A percentile compares a stretch with the other conserved stretches of the same genome.
These are phyloP conservation scores for Drymonia ruficornis DNA, from an alignment of 2,888 invertebrate genomes.

Conservation along the genomic window DNA sequence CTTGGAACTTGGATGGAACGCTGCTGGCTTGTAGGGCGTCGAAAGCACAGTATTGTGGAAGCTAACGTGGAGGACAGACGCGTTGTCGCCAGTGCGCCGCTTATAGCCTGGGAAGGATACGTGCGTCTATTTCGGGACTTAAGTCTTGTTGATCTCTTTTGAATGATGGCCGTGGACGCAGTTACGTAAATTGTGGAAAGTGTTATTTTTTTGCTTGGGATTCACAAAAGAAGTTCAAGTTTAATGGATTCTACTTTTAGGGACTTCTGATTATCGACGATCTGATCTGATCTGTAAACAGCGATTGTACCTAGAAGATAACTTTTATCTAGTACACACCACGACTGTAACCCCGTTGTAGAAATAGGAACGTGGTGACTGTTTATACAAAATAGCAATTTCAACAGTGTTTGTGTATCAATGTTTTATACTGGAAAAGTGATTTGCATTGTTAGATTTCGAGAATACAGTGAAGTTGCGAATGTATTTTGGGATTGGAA, in stretches of 20 bases:
- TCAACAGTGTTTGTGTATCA: slow-evolving; percentile 45
- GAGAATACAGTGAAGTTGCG: slow-evolving; percentile 37
- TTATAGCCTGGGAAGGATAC: slow-evolving; percentile 62
- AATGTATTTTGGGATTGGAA: slow-evolving; percentile 13
- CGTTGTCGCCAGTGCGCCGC: slow-evolving; percentile 42
- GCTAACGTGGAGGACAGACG: slow-evolving; percentile 57
- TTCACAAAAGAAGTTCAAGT: slow-evolving; percentile 28
- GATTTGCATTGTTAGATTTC: slow-evolving; percentile 28
- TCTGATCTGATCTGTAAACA: too few species aligned
- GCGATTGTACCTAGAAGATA: slow-evolving; percentile 43
- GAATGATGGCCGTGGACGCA: slow-evolving; percentile 53
- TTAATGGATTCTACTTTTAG: slow-evolving; percentile 26
- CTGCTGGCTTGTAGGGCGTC: slow-evolving; percentile 32
- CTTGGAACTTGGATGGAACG: slow-evolving; percentile 33
- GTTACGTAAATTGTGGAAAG: slow-evolving; percentile 63
- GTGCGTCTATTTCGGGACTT: slow-evolving; percentile 67
- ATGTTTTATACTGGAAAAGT: slow-evolving; percentile 36
- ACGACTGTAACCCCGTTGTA: slow-evolving; percentile 53
- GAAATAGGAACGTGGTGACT: slow-evolving; percentile 46
- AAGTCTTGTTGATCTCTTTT: slow-evolving; percentile 66
- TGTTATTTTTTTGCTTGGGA: slow-evolving; percentile 19
- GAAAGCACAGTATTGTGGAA: slow-evolving; percentile 60
- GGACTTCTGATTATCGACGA: slow-evolving; percentile 21
- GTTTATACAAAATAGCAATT: slow-evolving; percentile 57
- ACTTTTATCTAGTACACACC: slow-evolving; percentile 48